Percentiles rank a stretch among this genome's conserved stretches.
These are phyloP conservation scores for Cydia pomonella DNA, from an alignment of 1,140 invertebrate genomes.

Conservation along the genomic window DNA sequence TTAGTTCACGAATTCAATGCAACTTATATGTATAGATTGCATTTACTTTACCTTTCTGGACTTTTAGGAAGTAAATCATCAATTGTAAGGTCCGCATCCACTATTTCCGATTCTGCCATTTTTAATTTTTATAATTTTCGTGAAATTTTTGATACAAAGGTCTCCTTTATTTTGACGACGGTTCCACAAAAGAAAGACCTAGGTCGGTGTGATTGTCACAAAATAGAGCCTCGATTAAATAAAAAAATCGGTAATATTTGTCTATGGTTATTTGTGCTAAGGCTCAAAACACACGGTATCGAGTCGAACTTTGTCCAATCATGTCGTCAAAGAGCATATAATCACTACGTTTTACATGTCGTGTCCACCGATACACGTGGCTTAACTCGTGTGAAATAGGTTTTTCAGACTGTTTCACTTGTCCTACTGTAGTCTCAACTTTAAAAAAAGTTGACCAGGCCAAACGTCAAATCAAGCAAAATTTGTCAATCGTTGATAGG, in stretches of 20 bases:
- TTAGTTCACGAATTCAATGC: neutral
- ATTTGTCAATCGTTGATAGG: neutral
- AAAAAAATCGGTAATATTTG: conserved; percentile 50
- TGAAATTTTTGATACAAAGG: conserved; percentile 44
- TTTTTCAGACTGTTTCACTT: neutral
- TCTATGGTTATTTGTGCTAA: too few relatives aligned
- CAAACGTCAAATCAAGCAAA: conserved; percentile 21
- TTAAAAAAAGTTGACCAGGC: conserved; percentile 10
- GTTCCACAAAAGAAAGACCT: conserved; percentile 59
- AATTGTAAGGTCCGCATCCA: conserved; percentile 72
- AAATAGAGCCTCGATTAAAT: conserved; percentile 42
- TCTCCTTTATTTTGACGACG: conserved; percentile 62
- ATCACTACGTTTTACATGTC: too few relatives aligned
- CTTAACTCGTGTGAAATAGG: neutral
- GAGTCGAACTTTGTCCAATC: too few relatives aligned
- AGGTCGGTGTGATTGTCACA: neutral
- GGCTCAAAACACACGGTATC: too few relatives aligned
- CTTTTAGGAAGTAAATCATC: conserved; percentile 78
- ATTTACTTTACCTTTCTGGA: conserved; percentile 66
- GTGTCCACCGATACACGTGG: neutral
- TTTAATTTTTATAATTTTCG: conserved; percentile 52
- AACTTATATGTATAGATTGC: neutral
- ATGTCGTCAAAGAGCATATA: too few relatives aligned
- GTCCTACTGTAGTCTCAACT: neutral
- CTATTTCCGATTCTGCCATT: conserved; percentile 74